These are phyloP conservation scores for Tetropium fuscum DNA, from an alignment of 2,888 invertebrate genomes.

Conservation along the genomic window DNA sequence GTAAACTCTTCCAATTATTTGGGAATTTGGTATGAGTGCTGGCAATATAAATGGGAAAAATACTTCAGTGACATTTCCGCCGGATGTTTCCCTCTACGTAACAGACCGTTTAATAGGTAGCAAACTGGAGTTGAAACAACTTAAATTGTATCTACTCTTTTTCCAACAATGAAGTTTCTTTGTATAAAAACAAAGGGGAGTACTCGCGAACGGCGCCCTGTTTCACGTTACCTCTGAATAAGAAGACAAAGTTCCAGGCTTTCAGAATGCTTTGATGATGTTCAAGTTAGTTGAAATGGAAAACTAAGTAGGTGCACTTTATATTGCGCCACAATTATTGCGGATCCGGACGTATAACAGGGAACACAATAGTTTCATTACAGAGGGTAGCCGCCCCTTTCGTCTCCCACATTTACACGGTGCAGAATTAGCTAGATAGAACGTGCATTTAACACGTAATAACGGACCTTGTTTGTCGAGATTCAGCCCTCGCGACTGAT, in stretches of 20 bases:
- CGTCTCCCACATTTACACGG: no score
- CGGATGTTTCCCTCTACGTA: constrained; percentile 33
- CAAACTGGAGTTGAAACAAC: constrained; percentile 38
- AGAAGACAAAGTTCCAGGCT: constrained; percentile 42
- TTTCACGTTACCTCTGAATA: constrained; percentile 31
- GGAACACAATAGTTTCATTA: constrained; percentile 23
- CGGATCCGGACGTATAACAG: constrained; percentile 14
- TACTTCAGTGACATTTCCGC: constrained; percentile 38
- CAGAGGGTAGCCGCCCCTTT: no score
- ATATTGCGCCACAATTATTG: constrained; percentile 25
- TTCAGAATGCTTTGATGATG: constrained; percentile 29
- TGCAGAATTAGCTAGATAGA: no score
- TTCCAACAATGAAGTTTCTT: constrained; percentile 36
- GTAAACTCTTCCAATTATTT: no score
- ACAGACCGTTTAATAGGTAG: constrained; percentile 36
- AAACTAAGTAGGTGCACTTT: constrained; percentile 69
- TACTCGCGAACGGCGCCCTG: constrained; percentile 6
- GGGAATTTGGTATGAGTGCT: no score
- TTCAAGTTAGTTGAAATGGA: constrained; percentile 68
- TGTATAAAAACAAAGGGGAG: constrained; percentile 34
- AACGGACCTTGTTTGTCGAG: no score
- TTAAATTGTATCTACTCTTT: constrained; percentile 40
- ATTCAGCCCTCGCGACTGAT: no score
- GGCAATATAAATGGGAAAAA: constrained; percentile 38
- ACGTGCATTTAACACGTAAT: no score